Base-by-base conservation (phyloP, 2,888 invertebrate genomes). In the Mesorhabditis belari region DNA sequence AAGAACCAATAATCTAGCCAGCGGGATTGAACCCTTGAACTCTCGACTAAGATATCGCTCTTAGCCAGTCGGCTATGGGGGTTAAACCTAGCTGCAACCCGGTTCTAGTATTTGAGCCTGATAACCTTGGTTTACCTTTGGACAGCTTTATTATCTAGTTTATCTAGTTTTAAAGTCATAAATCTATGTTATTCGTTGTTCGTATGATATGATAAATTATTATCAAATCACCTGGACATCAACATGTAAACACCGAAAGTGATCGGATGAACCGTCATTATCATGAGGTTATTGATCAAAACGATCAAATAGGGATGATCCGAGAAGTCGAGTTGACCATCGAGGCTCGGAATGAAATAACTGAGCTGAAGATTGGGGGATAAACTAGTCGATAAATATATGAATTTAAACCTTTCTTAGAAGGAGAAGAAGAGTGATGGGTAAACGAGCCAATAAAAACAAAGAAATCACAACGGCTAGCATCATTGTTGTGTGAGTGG, bases 181-280 rank as follows among this genome's bases (percentile, higher is more conserved):
- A n/a, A n/a, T n/a, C n/a, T n/a, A n/a, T n/a, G n/a, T n/a, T n/a
- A n/a, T n/a, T n/a, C n/a, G n/a, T n/a, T n/a, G n/a, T n/a, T n/a
- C n/a, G n/a, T n/a, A n/a, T n/a, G n/a, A n/a, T n/a, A n/a, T n/a
- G n/a, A n/a, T n/a, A n/a, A n/a, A n/a, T n/a, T n/a, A n/a, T n/a
- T n/a, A n/a, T n/a, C n/a, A 27, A 26, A 50, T 44, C 12, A 67
- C 57, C 69, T 62, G 5, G 69, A 69, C 73, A 73, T 73, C 49
- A 73, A 63, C 62, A 73, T 69, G 60, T 73, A 73, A 5, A 70
- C 63, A 2, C 69, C 73, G 55, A 73, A 71, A 4, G 73, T 69
- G 35, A 73, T 67, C 3, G 73, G 73, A 61, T 73, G 73, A 24
- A 73, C 62, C 23, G 70, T 65, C 27, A 73, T 71, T 54, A 71